Evolutionary conservation across 2,113 vertebrate species (phyloP).

Genomic region (Aythya baeri): DNA sequence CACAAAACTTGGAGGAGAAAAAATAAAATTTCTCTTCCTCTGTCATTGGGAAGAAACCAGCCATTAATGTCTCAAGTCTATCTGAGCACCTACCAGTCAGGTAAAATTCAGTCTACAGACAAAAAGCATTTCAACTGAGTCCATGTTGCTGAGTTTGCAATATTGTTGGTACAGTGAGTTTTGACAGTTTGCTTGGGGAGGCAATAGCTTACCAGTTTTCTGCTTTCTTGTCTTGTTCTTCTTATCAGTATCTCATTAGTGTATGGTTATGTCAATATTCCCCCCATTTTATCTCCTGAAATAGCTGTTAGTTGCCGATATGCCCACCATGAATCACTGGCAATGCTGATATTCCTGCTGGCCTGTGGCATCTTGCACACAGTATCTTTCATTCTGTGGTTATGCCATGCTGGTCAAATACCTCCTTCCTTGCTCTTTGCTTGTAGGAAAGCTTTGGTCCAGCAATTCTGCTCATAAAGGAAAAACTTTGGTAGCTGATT

Average conservation of each 20-base stretch:
- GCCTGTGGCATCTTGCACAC: not conserved
- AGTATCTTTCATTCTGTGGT: rapidly evolving
- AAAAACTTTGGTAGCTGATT: not conserved
- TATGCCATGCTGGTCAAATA: not conserved
- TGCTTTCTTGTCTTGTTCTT: not conserved
- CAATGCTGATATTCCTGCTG: not conserved
- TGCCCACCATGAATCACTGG: not conserved
- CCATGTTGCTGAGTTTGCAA: not conserved
- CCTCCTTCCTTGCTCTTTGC: not conserved
- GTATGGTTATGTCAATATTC: not conserved
- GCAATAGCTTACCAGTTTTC: not conserved
- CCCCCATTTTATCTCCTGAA: not conserved
- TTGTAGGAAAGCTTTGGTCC: not conserved
- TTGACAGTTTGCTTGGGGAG: not conserved
- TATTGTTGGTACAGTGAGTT: not conserved
- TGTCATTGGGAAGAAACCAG: not conserved
- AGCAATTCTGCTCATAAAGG: not conserved
- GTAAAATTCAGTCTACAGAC: not conserved
- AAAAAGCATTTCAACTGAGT: not conserved
- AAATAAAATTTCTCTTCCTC: not conserved
- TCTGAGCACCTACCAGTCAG: not conserved
- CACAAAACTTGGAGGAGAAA: not conserved
- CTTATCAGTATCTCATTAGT: not conserved
- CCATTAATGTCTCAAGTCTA: not conserved
- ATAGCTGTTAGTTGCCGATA: not conserved